A percentile compares a stretch with the other conserved stretches of the same genome.
phyloP scores from a whole-genome alignment of 2,888 invertebrate species.

The Phyllotreta cruciferae region DNA sequence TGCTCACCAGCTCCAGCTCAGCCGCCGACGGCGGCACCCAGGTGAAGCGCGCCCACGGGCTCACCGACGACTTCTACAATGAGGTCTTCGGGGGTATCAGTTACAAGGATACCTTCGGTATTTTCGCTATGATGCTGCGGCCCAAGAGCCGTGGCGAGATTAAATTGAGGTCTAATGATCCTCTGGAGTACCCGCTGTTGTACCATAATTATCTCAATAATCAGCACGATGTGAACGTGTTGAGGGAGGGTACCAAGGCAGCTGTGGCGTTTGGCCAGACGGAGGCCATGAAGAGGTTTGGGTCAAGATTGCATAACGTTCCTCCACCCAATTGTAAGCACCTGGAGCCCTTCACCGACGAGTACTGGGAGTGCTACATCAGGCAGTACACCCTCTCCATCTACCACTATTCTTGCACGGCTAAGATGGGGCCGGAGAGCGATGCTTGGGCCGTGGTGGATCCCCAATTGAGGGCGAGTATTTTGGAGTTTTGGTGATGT shows the following conservation, averaged over 20 bases:
- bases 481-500: no score
- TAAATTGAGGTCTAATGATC: slow-evolving; percentile 67
- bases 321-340: slow-evolving; percentile 85
- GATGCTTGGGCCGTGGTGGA: slow-evolving; percentile 87
- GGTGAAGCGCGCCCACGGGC: slow-evolving; percentile 80
- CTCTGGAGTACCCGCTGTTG: slow-evolving; percentile 81
- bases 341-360: slow-evolving; percentile 77
- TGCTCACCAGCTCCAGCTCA: slow-evolving; percentile 84
- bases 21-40: slow-evolving; percentile 80
- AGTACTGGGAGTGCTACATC: slow-evolving; percentile 86
- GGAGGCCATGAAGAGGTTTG: slow-evolving; percentile 77
- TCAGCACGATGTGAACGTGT: slow-evolving; percentile 81
- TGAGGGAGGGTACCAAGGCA: slow-evolving; percentile 87
- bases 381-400: slow-evolving; percentile 88
- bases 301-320: slow-evolving; percentile 76
- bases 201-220: slow-evolving; percentile 92
- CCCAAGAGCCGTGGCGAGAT: slow-evolving; percentile 86
- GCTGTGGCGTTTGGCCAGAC: slow-evolving; percentile 83
- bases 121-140: slow-evolving; percentile 89
- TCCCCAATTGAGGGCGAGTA: slow-evolving; percentile 71
- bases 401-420: slow-evolving; percentile 84
- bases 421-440: slow-evolving; percentile 81
- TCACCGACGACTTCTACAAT: slow-evolving; percentile 82
- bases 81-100: slow-evolving; percentile 76
- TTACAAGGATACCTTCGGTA: slow-evolving; percentile 78